phyloP scores from a whole-genome alignment of 2,797 vertebrate genomes.

The Adelosebastes latens region DNA sequence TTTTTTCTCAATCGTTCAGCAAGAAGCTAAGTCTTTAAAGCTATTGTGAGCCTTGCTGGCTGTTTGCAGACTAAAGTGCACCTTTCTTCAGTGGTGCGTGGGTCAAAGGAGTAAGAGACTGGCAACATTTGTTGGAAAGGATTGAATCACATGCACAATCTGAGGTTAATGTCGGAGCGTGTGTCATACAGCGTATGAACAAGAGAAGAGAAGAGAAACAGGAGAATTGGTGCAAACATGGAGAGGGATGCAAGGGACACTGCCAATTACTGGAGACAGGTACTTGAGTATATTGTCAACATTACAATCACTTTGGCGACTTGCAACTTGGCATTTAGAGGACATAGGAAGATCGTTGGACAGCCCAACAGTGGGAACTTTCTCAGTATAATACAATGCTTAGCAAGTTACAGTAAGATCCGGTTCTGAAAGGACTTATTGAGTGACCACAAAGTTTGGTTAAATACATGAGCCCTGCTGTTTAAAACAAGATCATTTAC shows the following conservation, averaged over 20 bases:
- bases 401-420: background rate
- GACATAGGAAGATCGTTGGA: background rate
- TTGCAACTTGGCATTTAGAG: background rate
- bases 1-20: too few species aligned
- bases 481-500: too few species aligned
- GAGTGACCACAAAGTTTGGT: too few species aligned
- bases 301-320: background rate
- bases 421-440: background rate
- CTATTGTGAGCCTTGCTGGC: background rate
- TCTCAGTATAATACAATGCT: background rate
- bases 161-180: background rate
- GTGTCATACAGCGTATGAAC: background rate
- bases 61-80: background rate
- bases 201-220: background rate
- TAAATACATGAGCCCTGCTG: too few species aligned
- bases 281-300: background rate
- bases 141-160: background rate
- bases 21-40: too few species aligned
- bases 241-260: background rate
- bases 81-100: background rate
- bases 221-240: background rate
- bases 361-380: background rate
- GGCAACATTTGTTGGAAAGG: background rate
- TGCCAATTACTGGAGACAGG: background rate
- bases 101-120: background rate